Evolutionary conservation across 30 jellyfish, hydroid and myxozoan genomes (phyloP).

Genomic region (Euphysa ruthae): DNA sequence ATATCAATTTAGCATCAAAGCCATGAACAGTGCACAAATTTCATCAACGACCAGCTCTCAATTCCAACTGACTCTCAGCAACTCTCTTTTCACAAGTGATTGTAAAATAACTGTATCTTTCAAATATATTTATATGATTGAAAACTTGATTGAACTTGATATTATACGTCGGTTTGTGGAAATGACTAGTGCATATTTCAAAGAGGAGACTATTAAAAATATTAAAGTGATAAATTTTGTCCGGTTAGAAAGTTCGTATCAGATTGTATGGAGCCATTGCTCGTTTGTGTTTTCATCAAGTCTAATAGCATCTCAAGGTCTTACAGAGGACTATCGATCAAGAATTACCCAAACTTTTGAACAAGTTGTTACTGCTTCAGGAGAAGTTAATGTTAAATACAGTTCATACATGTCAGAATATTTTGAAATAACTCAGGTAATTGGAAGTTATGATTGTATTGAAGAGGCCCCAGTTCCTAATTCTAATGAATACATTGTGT

Average conservation of each 20-base stretch:
- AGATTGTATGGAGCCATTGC: slow-evolving; percentile 26
- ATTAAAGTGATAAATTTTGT: neutral
- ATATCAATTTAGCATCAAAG: slow-evolving; percentile 36
- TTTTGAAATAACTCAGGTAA: neutral
- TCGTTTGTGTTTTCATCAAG: slow-evolving; percentile 1
- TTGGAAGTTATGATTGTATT: slow-evolving; percentile 64
- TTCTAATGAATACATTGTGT: neutral
- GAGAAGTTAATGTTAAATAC: neutral
- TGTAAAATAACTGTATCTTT: slow-evolving; percentile 36
- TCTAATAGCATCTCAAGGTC: slow-evolving; percentile 9
- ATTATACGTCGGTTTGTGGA: slow-evolving; percentile 4
- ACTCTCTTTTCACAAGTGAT: slow-evolving; percentile 64
- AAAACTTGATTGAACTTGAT: slow-evolving; percentile 18
- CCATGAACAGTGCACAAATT: slow-evolving; percentile 62
- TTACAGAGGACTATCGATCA: slow-evolving; percentile 22
- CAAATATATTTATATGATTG: neutral
- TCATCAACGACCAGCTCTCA: slow-evolving; percentile 8
- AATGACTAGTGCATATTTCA: slow-evolving; percentile 6
- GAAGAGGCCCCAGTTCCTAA: slow-evolving; percentile 66
- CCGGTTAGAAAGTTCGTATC: neutral
- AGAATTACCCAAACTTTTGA: slow-evolving; percentile 3
- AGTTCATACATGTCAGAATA: neutral
- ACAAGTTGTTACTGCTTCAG: neutral
- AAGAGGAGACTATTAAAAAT: neutral
- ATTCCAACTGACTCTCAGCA: slow-evolving; percentile 24